These are phyloP conservation scores for Fulica atra DNA, from an alignment of 2,113 vertebrate genomes.

Conservation along the genomic window DNA sequence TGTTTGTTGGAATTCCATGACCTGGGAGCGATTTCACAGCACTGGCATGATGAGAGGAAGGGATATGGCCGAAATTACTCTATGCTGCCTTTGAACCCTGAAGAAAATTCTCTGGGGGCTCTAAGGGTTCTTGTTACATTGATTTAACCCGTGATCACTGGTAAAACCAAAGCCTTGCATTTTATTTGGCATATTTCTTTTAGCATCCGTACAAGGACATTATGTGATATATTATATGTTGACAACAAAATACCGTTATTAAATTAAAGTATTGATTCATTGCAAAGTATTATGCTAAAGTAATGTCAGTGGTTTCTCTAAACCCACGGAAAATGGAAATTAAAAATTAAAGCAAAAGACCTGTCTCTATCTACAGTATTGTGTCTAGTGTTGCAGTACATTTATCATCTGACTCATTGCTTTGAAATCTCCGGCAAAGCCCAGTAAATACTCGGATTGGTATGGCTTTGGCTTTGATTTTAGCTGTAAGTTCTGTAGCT, in stretches of 20 bases:
- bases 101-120: not conserved
- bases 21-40: not conserved
- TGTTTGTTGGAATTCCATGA: not conserved
- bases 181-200: not conserved
- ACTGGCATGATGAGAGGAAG: not conserved
- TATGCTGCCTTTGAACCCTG: not conserved
- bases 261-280: slow-evolving; percentile 59
- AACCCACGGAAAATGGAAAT: slow-evolving; percentile 61
- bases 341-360: slow-evolving; percentile 59
- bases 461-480: not conserved
- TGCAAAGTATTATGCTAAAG: slow-evolving; percentile 30
- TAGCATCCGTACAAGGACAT: not conserved
- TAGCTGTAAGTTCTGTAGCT: not conserved
- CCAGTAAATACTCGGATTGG: not conserved
- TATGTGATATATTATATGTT: slow-evolving; percentile 46
- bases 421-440: slow-evolving; percentile 2
- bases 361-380: slow-evolving; percentile 4
- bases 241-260: slow-evolving; percentile 50
- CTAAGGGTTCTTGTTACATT: not conserved
- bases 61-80: not conserved
- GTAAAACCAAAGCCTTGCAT: not conserved
- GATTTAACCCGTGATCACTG: not conserved
- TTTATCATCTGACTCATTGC: slow-evolving; percentile 42
- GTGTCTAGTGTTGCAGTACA: not conserved
- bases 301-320: slow-evolving; percentile 35